A percentile compares a stretch with the other conserved stretches of the same genome.
Conservation (phyloP, 2,113 vertebrate species). For the Aix galericulata region DNA sequence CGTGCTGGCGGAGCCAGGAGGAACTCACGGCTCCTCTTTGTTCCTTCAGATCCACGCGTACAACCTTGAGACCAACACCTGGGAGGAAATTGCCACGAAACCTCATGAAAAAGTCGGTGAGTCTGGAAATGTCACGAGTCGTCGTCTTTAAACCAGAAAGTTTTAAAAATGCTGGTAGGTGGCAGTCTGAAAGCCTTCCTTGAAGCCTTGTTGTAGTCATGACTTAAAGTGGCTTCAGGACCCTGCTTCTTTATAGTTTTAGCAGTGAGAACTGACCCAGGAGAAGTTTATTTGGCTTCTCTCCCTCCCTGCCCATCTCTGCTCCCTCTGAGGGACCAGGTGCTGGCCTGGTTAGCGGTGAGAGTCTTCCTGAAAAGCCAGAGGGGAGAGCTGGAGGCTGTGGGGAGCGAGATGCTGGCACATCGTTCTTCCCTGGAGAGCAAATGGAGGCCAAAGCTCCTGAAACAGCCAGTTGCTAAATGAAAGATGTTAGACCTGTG, state of each 20-base stretch:
- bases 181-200: neutral
- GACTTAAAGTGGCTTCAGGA: fast-evolving
- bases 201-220: fast-evolving
- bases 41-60: slow-evolving; percentile 90
- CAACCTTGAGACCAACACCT: slow-evolving; percentile 97
- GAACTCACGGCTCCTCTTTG: neutral
- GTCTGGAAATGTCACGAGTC: neutral
- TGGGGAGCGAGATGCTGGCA: neutral
- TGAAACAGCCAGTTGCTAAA: neutral
- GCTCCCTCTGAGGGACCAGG: neutral
- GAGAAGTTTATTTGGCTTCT: neutral
- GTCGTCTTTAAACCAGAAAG: neutral
- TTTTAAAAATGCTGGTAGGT: fast-evolving
- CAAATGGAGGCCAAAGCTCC: neutral
- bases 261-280: neutral
- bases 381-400: neutral
- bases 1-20: neutral
- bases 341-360: neutral
- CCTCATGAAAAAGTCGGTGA: slow-evolving; percentile 95
- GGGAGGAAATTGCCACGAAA: slow-evolving; percentile 96
- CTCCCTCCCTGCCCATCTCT: neutral
- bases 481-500: neutral
- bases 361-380: neutral
- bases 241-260: neutral
- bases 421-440: neutral